Base-by-base conservation (phyloP, 1,140 invertebrate species). In the Apis cerana region DNA sequence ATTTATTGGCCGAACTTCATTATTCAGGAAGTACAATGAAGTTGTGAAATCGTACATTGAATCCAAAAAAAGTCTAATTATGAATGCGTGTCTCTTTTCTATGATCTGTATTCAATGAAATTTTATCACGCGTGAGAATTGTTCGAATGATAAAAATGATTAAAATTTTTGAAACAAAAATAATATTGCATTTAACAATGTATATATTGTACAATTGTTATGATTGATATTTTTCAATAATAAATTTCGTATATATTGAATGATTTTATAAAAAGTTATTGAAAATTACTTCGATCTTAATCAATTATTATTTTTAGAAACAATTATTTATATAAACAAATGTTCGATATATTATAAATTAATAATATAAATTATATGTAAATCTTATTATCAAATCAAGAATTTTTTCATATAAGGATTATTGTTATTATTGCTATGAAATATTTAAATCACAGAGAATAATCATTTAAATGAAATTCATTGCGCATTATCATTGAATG, bases 51-150 rank as follows among this genome's bases (percentile, higher is more conserved):
- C 11, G 48, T n/a, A 33, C 52, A 11, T 72, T 21, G 11, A 10
- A 33, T 13, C 17, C 10, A 17, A 21, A 12, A 23, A 56, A 33
- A 56, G 1, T 75, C 48, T 64, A 62, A 59, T 64, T 61, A 0
- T 10, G 4, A 43, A 12, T 17, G 33, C 13, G 27, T 61, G 2
- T 50, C 13, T 69, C 17, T 21, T 19, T 13, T 21, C 13, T 10
- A 17, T 27, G 61, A 75, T 64, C 19, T 75, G 17, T 43, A 64
- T 64, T 64, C 17, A 52, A 64, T 15, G 74, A 64, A 9, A 75
- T 75, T 50, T 17, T 11, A n/a, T 1, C 23, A 21, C 17, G 7
- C 23, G 15, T 75, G 59, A 23, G 59, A 75, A 50, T 21, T 13
- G 11, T 15, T n/a, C 1, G n/a, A 64, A 50, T 19, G 74, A 75